Conservation (phyloP, 2,113 vertebrate species). For the Hemibates koningsi region DNA sequence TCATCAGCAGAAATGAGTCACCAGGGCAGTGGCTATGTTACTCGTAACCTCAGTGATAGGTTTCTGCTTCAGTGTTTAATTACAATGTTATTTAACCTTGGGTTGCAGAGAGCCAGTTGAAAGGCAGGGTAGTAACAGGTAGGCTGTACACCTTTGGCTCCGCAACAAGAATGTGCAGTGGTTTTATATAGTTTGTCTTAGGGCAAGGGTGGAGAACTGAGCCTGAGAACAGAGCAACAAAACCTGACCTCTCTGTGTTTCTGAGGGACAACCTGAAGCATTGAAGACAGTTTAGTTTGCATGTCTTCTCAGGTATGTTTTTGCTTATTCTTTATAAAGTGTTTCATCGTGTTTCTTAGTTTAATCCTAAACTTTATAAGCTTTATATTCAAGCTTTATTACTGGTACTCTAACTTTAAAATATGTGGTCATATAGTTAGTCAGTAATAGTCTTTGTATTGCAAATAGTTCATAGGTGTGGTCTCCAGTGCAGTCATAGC, state of each 20-base stretch:
- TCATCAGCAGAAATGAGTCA: background rate
- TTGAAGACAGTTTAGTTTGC: background rate
- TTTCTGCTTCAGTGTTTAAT: background rate
- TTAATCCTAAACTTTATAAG: background rate
- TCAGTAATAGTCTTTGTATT: background rate
- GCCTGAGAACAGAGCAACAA: background rate
- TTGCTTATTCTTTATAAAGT: background rate
- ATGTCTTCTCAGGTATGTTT: background rate
- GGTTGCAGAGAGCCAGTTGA: background rate
- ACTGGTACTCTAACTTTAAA: background rate
- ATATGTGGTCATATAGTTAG: background rate
- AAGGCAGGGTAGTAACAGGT: background rate
- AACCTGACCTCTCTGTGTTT: background rate
- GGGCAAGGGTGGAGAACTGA: slow-evolving; percentile 10
- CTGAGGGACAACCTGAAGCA: background rate
- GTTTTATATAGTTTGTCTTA: background rate
- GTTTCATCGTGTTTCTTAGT: background rate
- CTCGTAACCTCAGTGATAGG: background rate
- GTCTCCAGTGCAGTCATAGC: background rate
- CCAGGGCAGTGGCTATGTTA: rapidly evolving
- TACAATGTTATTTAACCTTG: background rate
- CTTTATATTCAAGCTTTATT: background rate
- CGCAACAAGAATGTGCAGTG: background rate
- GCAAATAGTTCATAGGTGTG: background rate
- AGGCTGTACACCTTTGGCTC: background rate